Evolutionary conservation across 2,888 invertebrate species (phyloP), one percentile per base, ranked within the genome.

Genomic region (Agrilus cyanescens): DNA sequence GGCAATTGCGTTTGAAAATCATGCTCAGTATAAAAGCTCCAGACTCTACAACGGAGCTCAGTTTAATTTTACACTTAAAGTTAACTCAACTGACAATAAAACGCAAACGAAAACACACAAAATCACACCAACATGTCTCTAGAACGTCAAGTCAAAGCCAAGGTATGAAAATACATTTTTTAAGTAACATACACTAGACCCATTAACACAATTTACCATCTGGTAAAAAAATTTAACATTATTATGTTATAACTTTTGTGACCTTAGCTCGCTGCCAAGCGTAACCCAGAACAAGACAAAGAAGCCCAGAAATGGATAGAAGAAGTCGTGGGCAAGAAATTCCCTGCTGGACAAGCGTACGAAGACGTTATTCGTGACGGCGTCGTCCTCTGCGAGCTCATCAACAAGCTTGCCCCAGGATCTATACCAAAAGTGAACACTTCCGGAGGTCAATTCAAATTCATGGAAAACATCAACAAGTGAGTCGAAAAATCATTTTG

Each of bases 391-490:
- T 96, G 95, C 76, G 82, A 84, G 61, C 70, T 98, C 58, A 90
- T 97, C 72, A 97, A 98, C 78, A 89, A 86, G 66, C 70, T 98
- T 55, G 71, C 79, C 52, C 96, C 97, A 37, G 93, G 93, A 57
- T 73, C 87, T 50, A 73, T 96, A 48, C 62, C 79, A 61, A 96
- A 95, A 70, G 83, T 97, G 71, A 95, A 97, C 76, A 80, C 82
- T 54, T 79, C 82, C 37, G 94, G 95, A 55, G 94, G 95, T 64
- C 94, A 95, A 65, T 98, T 98, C 82, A 97, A 96, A 66, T 85
- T 97, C 83, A 98, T 98, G 97, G 97, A 99, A 70, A 98, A 98
- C 76, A 91, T 97, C 68, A 91, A 89, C 72, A 75, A 82, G 85
- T 95, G 66, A 76, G 80, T 71, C 25, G 46, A 57, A 15, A 14